Conservation (phyloP, 1,140 invertebrate species). For the Drosophila parabipectinata region DNA sequence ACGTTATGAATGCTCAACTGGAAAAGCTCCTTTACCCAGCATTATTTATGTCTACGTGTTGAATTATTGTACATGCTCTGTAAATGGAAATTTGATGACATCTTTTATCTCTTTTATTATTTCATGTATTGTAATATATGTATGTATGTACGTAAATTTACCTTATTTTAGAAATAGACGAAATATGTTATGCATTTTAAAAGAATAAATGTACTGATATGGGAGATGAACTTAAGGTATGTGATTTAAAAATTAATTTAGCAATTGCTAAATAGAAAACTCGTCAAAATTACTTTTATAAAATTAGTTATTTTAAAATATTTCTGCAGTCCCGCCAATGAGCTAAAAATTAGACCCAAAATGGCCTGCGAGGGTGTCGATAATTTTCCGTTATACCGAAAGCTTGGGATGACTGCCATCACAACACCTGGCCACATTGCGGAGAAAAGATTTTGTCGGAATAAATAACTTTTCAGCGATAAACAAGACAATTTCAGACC, state of each 20-base stretch:
- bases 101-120: slow-evolving; percentile 41
- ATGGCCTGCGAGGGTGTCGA: not conserved
- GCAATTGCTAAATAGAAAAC: no score
- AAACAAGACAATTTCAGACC: slow-evolving; percentile 48
- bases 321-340: not conserved
- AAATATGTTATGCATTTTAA: slow-evolving; percentile 79
- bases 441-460: slow-evolving; percentile 31
- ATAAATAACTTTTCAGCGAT: slow-evolving; percentile 59
- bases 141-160: slow-evolving; percentile 62
- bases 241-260: no score
- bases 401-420: not conserved
- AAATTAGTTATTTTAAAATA: not conserved
- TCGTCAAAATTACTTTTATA: no score
- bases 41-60: slow-evolving; percentile 59
- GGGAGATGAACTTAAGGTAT: not conserved
- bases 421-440: slow-evolving; percentile 15
- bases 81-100: slow-evolving; percentile 49
- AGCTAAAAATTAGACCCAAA: not conserved
- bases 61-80: slow-evolving; percentile 72
- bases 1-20: slow-evolving; percentile 32
- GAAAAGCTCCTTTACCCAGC: slow-evolving; percentile 28
- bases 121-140: slow-evolving; percentile 36
- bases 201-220: slow-evolving; percentile 70
- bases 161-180: slow-evolving; percentile 60
- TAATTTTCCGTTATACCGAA: not conserved